Evolutionary conservation across 2,888 invertebrate genomes (phyloP), one percentile per base, ranked within the genome.

Genomic region (Idaea dimidiata): DNA sequence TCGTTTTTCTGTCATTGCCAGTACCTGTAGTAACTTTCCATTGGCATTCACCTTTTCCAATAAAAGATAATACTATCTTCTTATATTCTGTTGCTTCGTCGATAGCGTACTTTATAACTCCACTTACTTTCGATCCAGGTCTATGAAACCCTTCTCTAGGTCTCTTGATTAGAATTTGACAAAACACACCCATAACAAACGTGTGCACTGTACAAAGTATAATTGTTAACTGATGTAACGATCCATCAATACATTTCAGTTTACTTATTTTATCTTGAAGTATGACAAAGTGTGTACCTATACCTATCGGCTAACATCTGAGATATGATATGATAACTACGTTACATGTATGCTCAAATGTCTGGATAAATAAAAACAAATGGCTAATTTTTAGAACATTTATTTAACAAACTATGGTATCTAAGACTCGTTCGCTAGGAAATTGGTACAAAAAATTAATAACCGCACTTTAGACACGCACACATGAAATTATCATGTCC

Each of bases 11-110:
- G 10, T 43, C 10, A 1, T 43, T 14, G 8, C 43, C 43, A 1
- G 58, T 16, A 0, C 54, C 17, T 6, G 57, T 24, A 1, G 62
- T 32, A 18, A 58, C 61, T 0, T 17, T 60, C 70, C 70, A 72
- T 0, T 17, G 18, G 59, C 68, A 69, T 14, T 64, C 62, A 0
- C 70, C 70, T 18, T 60, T 66, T 4, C 72, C 72, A 6, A 64
- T 33, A 2, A 70, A 59, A 1, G 68, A 69, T 3, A 72, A 57
- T 0, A 54, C 58, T 7, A 70, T 64, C 5, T 66, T 63, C 16
- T 65, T 59, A 56, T 66, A 70, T 16, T 66, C 66, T 17, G 69
- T 72, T 10, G 65, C 66, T 33, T 70, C 59, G 17, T 66, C 62
- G 5, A 70, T 33, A 2, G 18, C 31, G 16, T 65, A 71, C 57